Conservation (phyloP, 1,140 invertebrate genomes). For the Bombus haemorrhoidalis region DNA sequence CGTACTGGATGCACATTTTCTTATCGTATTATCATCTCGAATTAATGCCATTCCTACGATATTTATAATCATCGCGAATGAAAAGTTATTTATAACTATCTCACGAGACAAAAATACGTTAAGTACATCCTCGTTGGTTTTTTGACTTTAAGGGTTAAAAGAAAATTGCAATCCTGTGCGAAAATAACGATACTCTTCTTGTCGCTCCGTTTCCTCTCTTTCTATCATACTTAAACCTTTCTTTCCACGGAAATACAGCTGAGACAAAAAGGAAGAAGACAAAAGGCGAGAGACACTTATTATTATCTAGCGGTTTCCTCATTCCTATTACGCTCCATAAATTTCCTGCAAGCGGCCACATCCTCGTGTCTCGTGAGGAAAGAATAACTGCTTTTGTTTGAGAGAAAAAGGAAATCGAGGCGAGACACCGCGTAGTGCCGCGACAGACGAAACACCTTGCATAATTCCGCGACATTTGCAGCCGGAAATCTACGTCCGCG, state of each 20-base stretch:
- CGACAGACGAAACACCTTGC: constrained; percentile 7
- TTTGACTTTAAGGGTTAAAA: too few species aligned
- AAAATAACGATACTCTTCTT: too few species aligned
- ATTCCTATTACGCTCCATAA: constrained; percentile 7
- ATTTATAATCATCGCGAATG: too few species aligned
- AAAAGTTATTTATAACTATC: too few species aligned
- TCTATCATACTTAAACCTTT: not conserved
- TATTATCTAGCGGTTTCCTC: constrained; percentile 8
- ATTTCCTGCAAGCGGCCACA: not conserved
- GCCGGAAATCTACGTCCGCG: constrained; percentile 10
- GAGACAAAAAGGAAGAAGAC: not conserved
- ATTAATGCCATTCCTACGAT: too few species aligned
- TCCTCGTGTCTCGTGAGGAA: not conserved
- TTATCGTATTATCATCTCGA: too few species aligned
- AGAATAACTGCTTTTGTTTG: not conserved
- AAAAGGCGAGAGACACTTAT: not conserved
- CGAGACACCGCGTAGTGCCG: not conserved
- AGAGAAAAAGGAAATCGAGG: not conserved
- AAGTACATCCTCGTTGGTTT: too few species aligned
- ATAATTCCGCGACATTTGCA: constrained; percentile 12
- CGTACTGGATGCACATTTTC: too few species aligned
- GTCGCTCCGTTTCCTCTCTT: not conserved
- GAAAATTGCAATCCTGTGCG: too few species aligned
- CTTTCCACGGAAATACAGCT: not conserved
- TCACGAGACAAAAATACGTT: too few species aligned